phyloP scores from a whole-genome alignment of 1,140 invertebrate species.

The Drosophila grimshawi region DNA sequence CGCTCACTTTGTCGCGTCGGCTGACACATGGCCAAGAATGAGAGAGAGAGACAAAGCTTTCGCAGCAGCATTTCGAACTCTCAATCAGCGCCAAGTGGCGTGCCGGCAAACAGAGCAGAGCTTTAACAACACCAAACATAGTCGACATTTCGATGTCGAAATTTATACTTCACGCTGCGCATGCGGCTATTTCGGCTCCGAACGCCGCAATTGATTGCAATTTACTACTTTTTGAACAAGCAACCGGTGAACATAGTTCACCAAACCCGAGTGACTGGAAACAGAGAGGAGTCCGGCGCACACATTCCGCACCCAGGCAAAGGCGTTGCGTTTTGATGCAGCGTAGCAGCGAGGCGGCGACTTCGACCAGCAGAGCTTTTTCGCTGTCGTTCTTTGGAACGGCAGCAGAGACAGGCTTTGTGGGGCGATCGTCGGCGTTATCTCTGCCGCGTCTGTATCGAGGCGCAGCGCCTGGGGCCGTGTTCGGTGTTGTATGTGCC shows the following conservation, averaged over 20 bases:
- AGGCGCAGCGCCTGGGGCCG: constrained; percentile 1
- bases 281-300: constrained; percentile 13
- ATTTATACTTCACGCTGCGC: constrained; percentile 41
- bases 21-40: constrained; percentile 26
- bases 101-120: constrained; percentile 60
- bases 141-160: constrained; percentile 8
- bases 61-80: constrained; percentile 14
- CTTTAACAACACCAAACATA: constrained; percentile 26
- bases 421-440: constrained; percentile 11
- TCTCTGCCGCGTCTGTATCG: constrained; percentile 1
- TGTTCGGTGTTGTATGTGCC: constrained; percentile 45
- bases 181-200: constrained; percentile 60
- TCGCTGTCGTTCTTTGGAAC: constrained; percentile 10
- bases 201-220: constrained; percentile 43
- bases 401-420: constrained; percentile 9
- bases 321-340: constrained; percentile 4
- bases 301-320: constrained; percentile 52
- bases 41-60: constrained; percentile 9
- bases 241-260: constrained; percentile 21
- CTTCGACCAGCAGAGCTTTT: neutral
- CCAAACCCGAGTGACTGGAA: constrained; percentile 27
- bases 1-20: constrained; percentile 27
- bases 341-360: neutral
- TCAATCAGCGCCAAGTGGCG: constrained; percentile 43
- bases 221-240: neutral